Evolutionary conservation across 2,888 invertebrate genomes (phyloP).

Genomic region (Apamea crenata): DNA sequence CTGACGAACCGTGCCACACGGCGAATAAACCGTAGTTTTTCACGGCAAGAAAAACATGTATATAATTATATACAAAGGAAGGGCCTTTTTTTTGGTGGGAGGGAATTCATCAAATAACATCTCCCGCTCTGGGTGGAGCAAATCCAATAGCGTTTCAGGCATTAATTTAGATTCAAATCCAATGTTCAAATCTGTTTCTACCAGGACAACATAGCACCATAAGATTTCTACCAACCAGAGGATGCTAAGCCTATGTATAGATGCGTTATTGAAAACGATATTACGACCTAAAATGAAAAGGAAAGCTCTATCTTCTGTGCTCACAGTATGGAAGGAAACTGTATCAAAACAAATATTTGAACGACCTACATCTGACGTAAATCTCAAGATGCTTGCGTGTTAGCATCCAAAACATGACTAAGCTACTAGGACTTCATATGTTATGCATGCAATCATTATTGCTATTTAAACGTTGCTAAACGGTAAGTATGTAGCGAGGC

Average conservation of each 20-base stretch:
- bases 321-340: conserved; percentile 17
- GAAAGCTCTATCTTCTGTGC: conserved; percentile 19
- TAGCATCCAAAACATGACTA: conserved; percentile 14
- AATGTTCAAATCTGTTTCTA: not conserved
- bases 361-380: conserved; percentile 31
- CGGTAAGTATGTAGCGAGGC: not conserved
- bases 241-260: no score
- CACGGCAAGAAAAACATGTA: no score
- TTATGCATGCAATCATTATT: conserved; percentile 10
- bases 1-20: not conserved
- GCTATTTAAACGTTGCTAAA: not conserved
- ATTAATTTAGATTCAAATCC: no score
- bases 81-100: no score
- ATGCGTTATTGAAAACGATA: conserved; percentile 24
- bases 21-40: no score
- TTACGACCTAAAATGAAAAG: conserved; percentile 26
- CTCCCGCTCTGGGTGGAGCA: no score
- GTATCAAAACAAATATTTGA: conserved; percentile 45
- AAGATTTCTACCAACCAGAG: not conserved
- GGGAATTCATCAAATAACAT: no score
- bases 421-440: not conserved
- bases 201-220: not conserved
- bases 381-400: conserved; percentile 18
- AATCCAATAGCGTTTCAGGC: no score
- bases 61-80: no score